Percentiles rank a stretch among this genome's conserved stretches.
Conservation (phyloP, 2,888 invertebrate species). For the Sinopyrophorus schimmeli region DNA sequence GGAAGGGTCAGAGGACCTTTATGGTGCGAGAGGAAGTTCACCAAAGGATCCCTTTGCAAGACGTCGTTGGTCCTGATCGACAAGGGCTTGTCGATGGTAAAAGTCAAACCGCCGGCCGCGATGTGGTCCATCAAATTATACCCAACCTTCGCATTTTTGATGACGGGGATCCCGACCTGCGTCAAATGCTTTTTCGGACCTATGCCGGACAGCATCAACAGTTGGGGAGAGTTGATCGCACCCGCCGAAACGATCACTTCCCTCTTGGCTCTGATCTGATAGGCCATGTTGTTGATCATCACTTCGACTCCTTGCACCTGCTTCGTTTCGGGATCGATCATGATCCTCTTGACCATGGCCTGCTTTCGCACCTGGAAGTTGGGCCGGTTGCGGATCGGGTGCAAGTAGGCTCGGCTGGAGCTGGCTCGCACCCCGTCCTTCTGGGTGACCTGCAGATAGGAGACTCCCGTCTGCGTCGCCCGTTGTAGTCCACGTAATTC, state of each 20-base stretch:
- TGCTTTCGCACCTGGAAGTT: conserved; percentile 61
- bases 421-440: conserved; percentile 57
- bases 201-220: conserved; percentile 74
- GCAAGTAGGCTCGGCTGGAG: conserved; percentile 59
- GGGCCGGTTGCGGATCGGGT: conserved; percentile 53
- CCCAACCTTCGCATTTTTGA: conserved; percentile 60
- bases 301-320: conserved; percentile 56
- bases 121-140: conserved; percentile 62
- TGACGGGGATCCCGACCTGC: conserved; percentile 51
- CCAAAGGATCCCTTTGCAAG: conserved; percentile 41
- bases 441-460: conserved; percentile 59
- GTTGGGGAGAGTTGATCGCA: conserved; percentile 73
- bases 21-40: conserved; percentile 50
- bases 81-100: conserved; percentile 60
- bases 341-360: conserved; percentile 57
- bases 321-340: conserved; percentile 53
- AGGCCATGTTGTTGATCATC: conserved; percentile 43
- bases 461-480: conserved; percentile 60
- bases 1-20: conserved; percentile 59
- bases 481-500: conserved; percentile 70
- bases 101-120: conserved; percentile 69
- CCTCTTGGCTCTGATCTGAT: conserved; percentile 55
- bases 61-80: conserved; percentile 51
- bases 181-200: conserved; percentile 56
- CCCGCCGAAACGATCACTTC: conserved; percentile 68